Conservation (phyloP, 2,888 invertebrate species). For the Sthenelais limicola region DNA sequence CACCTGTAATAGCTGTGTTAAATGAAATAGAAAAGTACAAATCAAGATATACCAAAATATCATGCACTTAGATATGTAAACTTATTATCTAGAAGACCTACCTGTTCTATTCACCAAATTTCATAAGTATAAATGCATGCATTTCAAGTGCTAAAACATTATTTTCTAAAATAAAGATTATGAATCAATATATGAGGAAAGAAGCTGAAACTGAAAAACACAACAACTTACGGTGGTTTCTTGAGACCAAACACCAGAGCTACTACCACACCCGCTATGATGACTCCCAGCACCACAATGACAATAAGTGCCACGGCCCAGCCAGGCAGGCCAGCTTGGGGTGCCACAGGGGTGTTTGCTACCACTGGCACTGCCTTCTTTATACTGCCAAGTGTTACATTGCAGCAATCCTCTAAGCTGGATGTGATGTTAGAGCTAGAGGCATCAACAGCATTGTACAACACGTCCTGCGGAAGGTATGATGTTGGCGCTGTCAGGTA, state of each 20-base stretch:
- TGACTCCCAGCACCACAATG: slow-evolving; percentile 6
- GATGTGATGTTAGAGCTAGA: not conserved
- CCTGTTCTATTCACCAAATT: not conserved
- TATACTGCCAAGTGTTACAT: not conserved
- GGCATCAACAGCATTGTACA: not conserved
- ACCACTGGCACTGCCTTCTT: not conserved
- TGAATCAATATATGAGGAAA: not conserved
- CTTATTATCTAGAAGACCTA: too few species aligned
- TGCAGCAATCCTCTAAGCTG: slow-evolving; percentile 5
- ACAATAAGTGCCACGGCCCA: not conserved
- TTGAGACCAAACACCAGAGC: not conserved
- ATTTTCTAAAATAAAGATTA: too few species aligned
- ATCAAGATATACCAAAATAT: too few species aligned
- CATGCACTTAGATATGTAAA: too few species aligned
- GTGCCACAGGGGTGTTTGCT: too few species aligned
- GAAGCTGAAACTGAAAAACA: not conserved
- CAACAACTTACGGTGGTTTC: not conserved
- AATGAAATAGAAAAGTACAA: too few species aligned
- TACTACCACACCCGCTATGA: not conserved
- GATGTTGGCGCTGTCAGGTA: not conserved
- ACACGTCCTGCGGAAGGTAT: slow-evolving; percentile 14
- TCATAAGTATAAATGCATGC: too few species aligned
- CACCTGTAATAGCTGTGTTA: too few species aligned
- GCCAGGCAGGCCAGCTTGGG: not conserved
- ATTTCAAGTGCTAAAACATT: too few species aligned